Base-by-base conservation (phyloP, 2,888 invertebrate species). In the Tiphia femorata region DNA sequence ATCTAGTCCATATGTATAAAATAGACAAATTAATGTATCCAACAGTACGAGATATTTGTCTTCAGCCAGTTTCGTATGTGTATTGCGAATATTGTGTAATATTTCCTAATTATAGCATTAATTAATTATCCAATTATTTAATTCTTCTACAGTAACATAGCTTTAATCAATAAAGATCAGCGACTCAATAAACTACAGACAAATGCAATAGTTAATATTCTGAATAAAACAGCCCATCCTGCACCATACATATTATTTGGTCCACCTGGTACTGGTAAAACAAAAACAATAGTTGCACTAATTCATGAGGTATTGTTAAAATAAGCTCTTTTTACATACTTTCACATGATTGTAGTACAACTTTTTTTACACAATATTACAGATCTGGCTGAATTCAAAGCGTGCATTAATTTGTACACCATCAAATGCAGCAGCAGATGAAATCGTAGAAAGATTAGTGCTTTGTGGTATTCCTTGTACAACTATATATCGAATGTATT, bases 241-340 rank as follows among this genome's bases (percentile, higher is more conserved):
- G 87, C 87, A 0, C 95, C 96, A 0, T 96, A 94, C 75, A 88
- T 95, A 27, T 86, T 96, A 37, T 95, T 91, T 83, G 96, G 96
- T 1, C 96, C 96, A 30, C 95, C 96, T 42, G 96, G 95, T 58
- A 91, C 91, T 12, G 91, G 92, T 41, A 92, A 92, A 82, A 92
- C 92, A 0, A 86, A 90, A 1, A 92, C 92, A 1, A 70, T 92
- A 5, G 89, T 91, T 1, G 92, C 93, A 82, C 84, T 89, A 3
- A 88, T 92, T 41, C 83, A 88, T 49, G 92, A 92, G 81, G 85
- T 91, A 68, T 25, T 25, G 27, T 10, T 20, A 3, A 16, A 44
- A 38, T 17, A 16, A n/a, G n/a, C n/a, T n/a, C n/a, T n/a, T n/a
- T 19, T 30, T 16, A 14, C 21, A 7, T 21, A 43, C 21, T 33